Evolutionary conservation across 2,113 vertebrate genomes (phyloP).

Genomic region (Myotis brandtii): DNA sequence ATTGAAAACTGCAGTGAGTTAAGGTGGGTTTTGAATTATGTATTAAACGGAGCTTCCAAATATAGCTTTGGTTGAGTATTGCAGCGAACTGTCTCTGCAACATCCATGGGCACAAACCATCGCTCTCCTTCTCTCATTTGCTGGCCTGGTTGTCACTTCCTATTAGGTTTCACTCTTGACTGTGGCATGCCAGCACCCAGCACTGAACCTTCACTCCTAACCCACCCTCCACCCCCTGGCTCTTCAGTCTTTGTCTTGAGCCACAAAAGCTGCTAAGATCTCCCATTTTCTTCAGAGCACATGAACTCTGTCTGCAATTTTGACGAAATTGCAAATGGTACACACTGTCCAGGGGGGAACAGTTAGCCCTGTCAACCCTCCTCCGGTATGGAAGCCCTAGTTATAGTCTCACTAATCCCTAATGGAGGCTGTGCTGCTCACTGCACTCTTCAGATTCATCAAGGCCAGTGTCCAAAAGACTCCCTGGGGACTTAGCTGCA

Average conservation of each 20-base stretch:
- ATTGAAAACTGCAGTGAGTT: slow-evolving; percentile 59
- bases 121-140: slow-evolving; percentile 16
- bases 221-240: background rate
- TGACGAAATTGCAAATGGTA: slow-evolving; percentile 56
- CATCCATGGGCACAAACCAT: background rate
- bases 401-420: slow-evolving; percentile 25
- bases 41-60: slow-evolving; percentile 65
- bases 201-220: background rate
- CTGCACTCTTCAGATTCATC: slow-evolving; percentile 53
- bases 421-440: slow-evolving; percentile 13
- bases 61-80: slow-evolving; percentile 30
- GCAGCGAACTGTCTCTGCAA: slow-evolving; percentile 35
- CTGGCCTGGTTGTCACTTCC: slow-evolving; percentile 56
- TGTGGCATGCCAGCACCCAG: background rate
- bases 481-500: background rate
- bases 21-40: slow-evolving; percentile 73
- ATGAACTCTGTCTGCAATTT: slow-evolving; percentile 42
- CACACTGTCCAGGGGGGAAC: slow-evolving; percentile 58
- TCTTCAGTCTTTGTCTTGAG: slow-evolving; percentile 57
- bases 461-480: slow-evolving; percentile 29
- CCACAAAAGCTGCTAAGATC: slow-evolving; percentile 12
- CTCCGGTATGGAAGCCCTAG: background rate
- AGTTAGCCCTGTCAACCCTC: slow-evolving; percentile 22
- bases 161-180: slow-evolving; percentile 32
- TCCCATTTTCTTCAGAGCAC: slow-evolving; percentile 42